phyloP scores from a whole-genome alignment of 2,888 invertebrate genomes.

The Macrophya alboannulata region DNA sequence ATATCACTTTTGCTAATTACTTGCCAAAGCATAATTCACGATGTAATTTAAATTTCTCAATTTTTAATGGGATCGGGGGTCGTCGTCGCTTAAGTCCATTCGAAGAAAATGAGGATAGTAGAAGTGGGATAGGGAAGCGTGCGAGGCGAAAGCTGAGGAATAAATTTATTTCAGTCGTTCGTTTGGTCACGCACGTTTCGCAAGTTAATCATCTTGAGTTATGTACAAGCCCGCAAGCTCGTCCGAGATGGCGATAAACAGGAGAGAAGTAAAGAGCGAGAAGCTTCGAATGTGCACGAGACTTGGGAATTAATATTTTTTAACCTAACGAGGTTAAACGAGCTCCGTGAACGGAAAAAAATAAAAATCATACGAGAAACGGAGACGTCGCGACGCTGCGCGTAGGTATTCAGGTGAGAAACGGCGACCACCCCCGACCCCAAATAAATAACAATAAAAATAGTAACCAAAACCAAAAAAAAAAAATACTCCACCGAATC shows the following conservation, averaged over 20 bases:
- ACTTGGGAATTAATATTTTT: constrained; percentile 73
- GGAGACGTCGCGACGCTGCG: constrained; percentile 60
- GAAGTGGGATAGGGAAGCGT: neutral
- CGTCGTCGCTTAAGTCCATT: constrained; percentile 25
- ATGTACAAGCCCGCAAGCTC: constrained; percentile 69
- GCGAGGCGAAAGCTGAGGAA: constrained; percentile 58
- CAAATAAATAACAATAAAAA: neutral
- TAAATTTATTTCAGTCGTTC: constrained; percentile 72
- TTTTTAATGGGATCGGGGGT: neutral
- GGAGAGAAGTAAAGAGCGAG: constrained; percentile 60
- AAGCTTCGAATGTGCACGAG: constrained; percentile 61
- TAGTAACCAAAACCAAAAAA: neutral
- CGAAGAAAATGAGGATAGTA: constrained; percentile 59
- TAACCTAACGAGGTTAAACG: constrained; percentile 67
- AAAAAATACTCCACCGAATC: neutral
- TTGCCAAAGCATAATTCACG: constrained; percentile 5
- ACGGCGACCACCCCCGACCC: neutral
- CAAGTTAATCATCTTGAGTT: constrained; percentile 76
- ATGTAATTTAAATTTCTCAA: constrained; percentile 22
- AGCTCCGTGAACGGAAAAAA: constrained; percentile 58
- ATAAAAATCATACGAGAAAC: constrained; percentile 58
- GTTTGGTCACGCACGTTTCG: constrained; percentile 74
- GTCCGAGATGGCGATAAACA: constrained; percentile 70
- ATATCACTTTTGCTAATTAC: constrained; percentile 21
- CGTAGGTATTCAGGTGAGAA: constrained; percentile 25